Percentiles rank a stretch among this genome's conserved stretches.
Evolutionary conservation across 2,797 vertebrate species (phyloP).

Genomic region (Champsocephalus esox): DNA sequence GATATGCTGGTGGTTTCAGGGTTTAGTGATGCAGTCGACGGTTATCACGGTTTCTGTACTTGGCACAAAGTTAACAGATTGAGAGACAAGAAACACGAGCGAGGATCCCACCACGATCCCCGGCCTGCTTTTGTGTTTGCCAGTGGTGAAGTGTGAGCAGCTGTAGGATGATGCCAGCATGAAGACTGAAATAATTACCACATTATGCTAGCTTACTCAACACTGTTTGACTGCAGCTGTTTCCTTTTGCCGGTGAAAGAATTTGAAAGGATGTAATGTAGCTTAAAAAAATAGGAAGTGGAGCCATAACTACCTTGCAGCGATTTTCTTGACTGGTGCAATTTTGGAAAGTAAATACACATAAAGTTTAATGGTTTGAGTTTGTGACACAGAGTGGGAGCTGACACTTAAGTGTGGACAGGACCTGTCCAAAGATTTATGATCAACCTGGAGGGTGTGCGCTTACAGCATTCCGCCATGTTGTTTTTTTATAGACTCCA

Average conservation of each 20-base stretch:
- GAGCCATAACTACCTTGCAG: conserved; percentile 32
- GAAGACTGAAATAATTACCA: conserved; percentile 76
- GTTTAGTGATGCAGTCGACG: conserved; percentile 52
- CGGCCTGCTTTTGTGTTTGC: conserved; percentile 61
- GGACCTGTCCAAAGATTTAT: conserved; percentile 66
- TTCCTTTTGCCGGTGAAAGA: conserved; percentile 67
- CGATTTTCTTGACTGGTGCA: conserved; percentile 45
- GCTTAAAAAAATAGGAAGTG: conserved; percentile 2
- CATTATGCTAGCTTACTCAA: conserved; percentile 63
- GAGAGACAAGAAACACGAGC: conserved; percentile 49
- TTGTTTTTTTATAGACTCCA: conserved; percentile 45
- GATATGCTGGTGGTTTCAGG: conserved; percentile 66
- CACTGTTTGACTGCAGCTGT: conserved; percentile 71
- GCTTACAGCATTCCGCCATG: conserved; percentile 47
- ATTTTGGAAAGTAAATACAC: conserved; percentile 72
- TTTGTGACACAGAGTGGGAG: conserved; percentile 43
- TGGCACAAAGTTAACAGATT: conserved; percentile 64
- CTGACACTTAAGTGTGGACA: conserved; percentile 61
- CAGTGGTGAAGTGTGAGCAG: conserved; percentile 74
- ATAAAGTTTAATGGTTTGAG: conserved; percentile 64
- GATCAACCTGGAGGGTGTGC: conserved; percentile 39
- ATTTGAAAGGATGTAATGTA: conserved; percentile 55
- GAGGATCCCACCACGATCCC: conserved; percentile 39
- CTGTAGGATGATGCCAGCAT: conserved; percentile 72
- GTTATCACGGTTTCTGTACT: conserved; percentile 63